Evolutionary conservation across 2,113 vertebrate species (phyloP), one percentile per base, ranked within the genome.

Genomic region (Okapia johnstoni): DNA sequence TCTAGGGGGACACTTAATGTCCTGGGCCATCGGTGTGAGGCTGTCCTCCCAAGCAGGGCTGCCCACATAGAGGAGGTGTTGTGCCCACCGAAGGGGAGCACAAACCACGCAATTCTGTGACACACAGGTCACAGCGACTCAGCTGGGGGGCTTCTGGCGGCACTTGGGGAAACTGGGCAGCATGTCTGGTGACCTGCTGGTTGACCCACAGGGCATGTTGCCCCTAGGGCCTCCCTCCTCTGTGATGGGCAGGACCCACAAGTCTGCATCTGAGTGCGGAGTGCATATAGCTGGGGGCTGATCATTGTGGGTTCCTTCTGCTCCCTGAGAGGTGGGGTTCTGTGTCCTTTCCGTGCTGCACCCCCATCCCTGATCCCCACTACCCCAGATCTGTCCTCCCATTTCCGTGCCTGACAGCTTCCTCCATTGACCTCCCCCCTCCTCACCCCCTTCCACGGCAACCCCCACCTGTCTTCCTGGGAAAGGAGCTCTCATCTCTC

Each of bases 231-330:
- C 26, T 36, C 43, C 55, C 28, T 55, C 15, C 17, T 54, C 66
- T 12, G 28, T 10, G 46, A 79, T 58, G 40, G 8, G 36, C 77
- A 80, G 15, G 85, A 43, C 2, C 7, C 19, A 10, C 1, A 4
- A 25, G 10, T 85, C 30, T 57, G 7, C 40, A 10, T 87, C 46
- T 28, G 50, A 30, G 6, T 33, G 63, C 40, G 40, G 50, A 25
- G 11, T 33, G 48, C 0, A 5, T 6, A 4, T 8, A 14, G n/a
- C 4, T 4, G 26, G 54, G 15, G n/a, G 3, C 25, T 17, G 25
- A 43, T 33, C n/a, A 4, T 6, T 1, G 1, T 73, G 55, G 28
- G 36, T 66, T 66, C 50, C 15, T 70, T 50, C 36, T 30, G 17
- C 11, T 36, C 23, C 54, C 23, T 11, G 25, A 55, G 61, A 55